Evolutionary conservation across 1,140 invertebrate species (phyloP).

Genomic region (Apis dorsata): DNA sequence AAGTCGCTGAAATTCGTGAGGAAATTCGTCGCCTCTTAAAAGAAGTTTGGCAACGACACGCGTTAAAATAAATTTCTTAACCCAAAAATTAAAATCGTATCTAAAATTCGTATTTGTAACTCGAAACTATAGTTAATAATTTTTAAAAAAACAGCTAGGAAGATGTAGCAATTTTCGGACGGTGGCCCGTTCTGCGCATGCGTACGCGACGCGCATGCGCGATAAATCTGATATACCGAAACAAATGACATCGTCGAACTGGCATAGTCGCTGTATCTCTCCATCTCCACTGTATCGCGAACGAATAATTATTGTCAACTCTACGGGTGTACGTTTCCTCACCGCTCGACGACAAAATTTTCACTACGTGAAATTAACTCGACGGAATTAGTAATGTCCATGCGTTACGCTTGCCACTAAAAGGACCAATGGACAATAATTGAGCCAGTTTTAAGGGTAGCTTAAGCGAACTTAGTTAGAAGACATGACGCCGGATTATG

Average conservation of each 20-base stretch:
- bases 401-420: no score
- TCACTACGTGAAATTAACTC: conserved; percentile 42
- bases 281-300: conserved; percentile 60
- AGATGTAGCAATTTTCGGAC: conserved; percentile 29
- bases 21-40: no score
- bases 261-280: conserved; percentile 71
- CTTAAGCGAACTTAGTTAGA: conserved; percentile 71
- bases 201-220: conserved; percentile 67
- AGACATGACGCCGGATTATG: conserved; percentile 70
- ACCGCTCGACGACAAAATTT: not conserved
- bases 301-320: conserved; percentile 50
- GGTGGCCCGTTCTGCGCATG: conserved; percentile 36
- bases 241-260: conserved; percentile 77
- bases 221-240: conserved; percentile 72
- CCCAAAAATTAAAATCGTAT: no score
- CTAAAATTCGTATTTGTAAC: not conserved
- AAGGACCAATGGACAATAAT: conserved; percentile 52
- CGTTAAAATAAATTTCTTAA: no score
- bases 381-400: conserved; percentile 29
- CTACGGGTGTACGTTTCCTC: no score
- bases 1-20: not conserved
- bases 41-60: no score
- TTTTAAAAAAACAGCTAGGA: not conserved
- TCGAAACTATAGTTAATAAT: not conserved
- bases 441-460: conserved; percentile 64